Conservation (phyloP, 2,113 vertebrate genomes). For the Pteropus alecto region DNA sequence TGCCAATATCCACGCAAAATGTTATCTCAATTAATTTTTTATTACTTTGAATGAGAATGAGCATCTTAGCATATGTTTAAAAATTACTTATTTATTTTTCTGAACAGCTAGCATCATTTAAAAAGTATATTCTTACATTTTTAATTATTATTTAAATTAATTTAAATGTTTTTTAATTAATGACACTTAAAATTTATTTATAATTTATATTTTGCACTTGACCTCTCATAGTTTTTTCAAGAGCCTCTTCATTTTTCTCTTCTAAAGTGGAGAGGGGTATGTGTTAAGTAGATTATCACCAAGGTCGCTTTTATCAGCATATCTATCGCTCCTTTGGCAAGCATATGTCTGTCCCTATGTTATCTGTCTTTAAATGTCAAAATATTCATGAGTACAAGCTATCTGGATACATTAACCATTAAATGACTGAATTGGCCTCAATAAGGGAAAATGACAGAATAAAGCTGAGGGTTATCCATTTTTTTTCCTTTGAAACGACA, state of each 20-base stretch:
- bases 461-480: neutral
- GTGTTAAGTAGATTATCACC: neutral
- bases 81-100: neutral
- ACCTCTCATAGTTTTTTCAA: neutral
- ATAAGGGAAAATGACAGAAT: neutral
- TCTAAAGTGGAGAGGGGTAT: neutral
- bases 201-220: neutral
- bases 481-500: neutral
- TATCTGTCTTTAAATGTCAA: constrained; percentile 10
- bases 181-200: neutral
- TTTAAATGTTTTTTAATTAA: neutral
- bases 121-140: neutral
- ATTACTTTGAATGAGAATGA: neutral
- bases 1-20: neutral
- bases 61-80: neutral
- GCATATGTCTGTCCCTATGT: neutral
- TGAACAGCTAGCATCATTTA: neutral
- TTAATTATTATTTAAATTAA: neutral
- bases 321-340: neutral
- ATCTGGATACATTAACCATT: neutral
- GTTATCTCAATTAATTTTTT: neutral
- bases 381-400: neutral
- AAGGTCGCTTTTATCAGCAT: neutral
- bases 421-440: neutral
- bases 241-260: neutral